A percentile compares a stretch with the other conserved stretches of the same genome.
Conservation (phyloP, 1,140 invertebrate genomes). For the Lethrus apterus region DNA sequence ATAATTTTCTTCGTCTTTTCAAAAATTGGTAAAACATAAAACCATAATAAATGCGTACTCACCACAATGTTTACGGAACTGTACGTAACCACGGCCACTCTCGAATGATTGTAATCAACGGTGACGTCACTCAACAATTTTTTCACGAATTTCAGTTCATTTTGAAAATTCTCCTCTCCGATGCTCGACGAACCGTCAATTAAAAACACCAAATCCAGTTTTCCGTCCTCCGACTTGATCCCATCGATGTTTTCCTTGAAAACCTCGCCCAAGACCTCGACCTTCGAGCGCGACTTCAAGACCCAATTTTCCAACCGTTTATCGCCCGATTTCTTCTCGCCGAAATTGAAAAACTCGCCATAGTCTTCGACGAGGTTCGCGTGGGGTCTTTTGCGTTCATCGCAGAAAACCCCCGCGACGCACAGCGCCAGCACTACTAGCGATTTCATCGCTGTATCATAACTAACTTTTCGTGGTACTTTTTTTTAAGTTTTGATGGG, state of each 20-base stretch:
- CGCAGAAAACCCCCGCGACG: no score
- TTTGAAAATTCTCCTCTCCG: constrained; percentile 57
- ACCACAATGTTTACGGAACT: constrained; percentile 51
- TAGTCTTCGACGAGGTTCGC: constrained; percentile 34
- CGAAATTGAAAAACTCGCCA: constrained; percentile 37
- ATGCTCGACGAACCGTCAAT: constrained; percentile 63
- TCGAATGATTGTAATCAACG: constrained; percentile 54
- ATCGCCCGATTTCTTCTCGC: constrained; percentile 29
- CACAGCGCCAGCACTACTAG: no score
- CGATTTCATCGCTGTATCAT: no score
- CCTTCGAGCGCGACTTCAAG: constrained; percentile 52
- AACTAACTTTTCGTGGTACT: no score
- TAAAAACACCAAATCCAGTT: constrained; percentile 59
- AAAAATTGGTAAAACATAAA: no score
- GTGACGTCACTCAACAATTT: constrained; percentile 65
- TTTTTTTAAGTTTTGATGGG: no score
- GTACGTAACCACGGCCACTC: constrained; percentile 61
- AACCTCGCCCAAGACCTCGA: constrained; percentile 48
- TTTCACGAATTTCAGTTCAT: constrained; percentile 63
- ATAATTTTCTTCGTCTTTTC: no score
- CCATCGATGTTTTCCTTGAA: constrained; percentile 48
- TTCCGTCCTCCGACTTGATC: constrained; percentile 35
- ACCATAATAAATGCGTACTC: no score
- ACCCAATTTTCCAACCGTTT: constrained; percentile 46
- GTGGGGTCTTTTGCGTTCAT: no score